These are phyloP conservation scores for Cephus pulcher DNA, from an alignment of 2,888 invertebrate genomes.

Conservation along the genomic window DNA sequence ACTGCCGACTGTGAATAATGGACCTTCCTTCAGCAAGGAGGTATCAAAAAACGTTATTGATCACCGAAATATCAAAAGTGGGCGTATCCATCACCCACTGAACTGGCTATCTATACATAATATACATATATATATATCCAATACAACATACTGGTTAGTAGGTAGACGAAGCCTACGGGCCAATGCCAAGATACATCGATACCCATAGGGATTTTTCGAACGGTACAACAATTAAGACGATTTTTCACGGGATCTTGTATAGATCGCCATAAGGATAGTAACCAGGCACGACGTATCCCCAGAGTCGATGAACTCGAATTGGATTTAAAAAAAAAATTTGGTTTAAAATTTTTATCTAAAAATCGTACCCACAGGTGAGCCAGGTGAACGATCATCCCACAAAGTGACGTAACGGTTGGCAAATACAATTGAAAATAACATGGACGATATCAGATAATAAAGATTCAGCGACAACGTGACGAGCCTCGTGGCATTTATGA, in stretches of 20 bases:
- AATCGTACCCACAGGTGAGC: background rate
- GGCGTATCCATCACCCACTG: conserved; percentile 58
- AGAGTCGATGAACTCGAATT: background rate
- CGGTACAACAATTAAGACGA: conserved; percentile 47
- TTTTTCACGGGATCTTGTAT: conserved; percentile 35
- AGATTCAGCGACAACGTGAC: background rate
- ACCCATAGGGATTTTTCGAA: background rate
- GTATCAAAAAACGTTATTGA: conserved; percentile 54
- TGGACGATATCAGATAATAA: background rate
- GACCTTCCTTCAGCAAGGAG: conserved; percentile 47
- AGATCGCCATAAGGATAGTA: background rate
- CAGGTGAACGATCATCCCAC: background rate
- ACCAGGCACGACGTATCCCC: too few relatives aligned
- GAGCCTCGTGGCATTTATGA: conserved; percentile 12
- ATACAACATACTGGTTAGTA: background rate
- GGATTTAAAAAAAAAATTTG: background rate
- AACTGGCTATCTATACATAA: conserved; percentile 25
- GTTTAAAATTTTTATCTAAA: background rate
- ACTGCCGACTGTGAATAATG: conserved; percentile 60
- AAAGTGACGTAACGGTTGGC: background rate
- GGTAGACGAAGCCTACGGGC: background rate
- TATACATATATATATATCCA: conserved; percentile 6
- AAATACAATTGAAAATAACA: background rate
- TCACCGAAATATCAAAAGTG: conserved; percentile 60
- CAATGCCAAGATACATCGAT: background rate